Conservation (phyloP, 2,797 vertebrate species). For the Coracias cyanogaster region DNA sequence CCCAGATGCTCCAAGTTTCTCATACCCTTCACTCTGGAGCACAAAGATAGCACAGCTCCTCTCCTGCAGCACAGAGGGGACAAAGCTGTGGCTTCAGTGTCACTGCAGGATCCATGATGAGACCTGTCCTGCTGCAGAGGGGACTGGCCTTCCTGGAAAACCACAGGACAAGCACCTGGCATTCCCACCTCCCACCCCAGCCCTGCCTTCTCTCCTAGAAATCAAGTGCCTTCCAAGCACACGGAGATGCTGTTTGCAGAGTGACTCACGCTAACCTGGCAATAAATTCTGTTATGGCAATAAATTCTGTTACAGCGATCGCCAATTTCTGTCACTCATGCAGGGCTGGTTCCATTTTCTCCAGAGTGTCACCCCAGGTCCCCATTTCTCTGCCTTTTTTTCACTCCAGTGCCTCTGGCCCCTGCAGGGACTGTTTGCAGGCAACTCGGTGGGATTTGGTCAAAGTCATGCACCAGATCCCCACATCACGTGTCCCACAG, state of each 20-base stretch:
- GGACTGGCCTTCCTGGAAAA: neutral
- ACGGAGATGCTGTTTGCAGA: neutral
- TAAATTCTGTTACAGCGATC: conserved; percentile 23
- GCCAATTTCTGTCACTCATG: neutral
- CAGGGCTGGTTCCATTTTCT: neutral
- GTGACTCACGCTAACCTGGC: neutral
- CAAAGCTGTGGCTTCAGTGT: neutral
- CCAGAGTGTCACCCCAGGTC: neutral
- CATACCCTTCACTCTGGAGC: neutral
- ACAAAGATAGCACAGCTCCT: neutral
- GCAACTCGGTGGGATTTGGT: fast-evolving
- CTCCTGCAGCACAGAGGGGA: neutral
- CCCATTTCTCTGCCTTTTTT: neutral
- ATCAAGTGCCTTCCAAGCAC: neutral
- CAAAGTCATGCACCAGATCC: neutral
- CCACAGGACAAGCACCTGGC: fast-evolving
- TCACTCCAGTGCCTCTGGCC: fast-evolving
- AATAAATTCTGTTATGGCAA: conserved; percentile 13
- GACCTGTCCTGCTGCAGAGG: neutral
- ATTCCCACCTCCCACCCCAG: neutral
- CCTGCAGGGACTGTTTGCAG: neutral
- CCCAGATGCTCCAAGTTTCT: neutral
- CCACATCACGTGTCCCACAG: fast-evolving
- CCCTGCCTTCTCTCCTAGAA: neutral
- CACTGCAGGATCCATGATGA: neutral